These are phyloP conservation scores for Zapus hudsonius DNA, from an alignment of 2,113 vertebrate species.

Conservation along the genomic window DNA sequence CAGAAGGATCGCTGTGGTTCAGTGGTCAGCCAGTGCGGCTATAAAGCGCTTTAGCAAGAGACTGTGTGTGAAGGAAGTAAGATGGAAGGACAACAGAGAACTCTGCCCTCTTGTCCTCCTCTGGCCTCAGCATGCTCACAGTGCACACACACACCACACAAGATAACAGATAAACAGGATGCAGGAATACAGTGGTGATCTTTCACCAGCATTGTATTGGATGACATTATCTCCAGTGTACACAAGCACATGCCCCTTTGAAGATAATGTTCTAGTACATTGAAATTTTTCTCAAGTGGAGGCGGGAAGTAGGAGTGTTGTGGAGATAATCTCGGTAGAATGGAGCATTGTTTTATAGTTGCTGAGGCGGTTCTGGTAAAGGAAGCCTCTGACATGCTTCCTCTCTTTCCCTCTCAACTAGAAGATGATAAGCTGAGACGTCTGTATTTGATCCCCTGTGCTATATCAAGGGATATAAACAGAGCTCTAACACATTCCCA, in stretches of 20 bases:
- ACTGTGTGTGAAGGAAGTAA: neutral
- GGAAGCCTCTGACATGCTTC: conserved; percentile 41
- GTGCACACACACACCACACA: neutral
- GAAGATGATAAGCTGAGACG: conserved; percentile 43
- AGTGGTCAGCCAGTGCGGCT: too few species aligned
- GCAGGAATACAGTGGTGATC: conserved; percentile 24
- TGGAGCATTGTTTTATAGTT: conserved; percentile 57
- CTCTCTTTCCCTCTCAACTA: conserved; percentile 31
- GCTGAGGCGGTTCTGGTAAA: conserved; percentile 63
- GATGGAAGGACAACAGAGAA: neutral
- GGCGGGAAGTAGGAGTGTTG: conserved; percentile 69
- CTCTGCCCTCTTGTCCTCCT: neutral
- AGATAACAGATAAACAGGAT: neutral
- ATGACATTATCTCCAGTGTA: conserved; percentile 40
- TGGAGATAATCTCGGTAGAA: conserved; percentile 52
- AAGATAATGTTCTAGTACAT: conserved; percentile 27
- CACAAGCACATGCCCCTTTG: conserved; percentile 54
- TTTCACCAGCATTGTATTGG: neutral
- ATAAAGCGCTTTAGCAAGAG: neutral
- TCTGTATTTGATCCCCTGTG: conserved; percentile 44
- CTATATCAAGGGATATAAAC: conserved; percentile 50
- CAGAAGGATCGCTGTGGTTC: too few species aligned
- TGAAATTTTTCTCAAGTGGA: conserved; percentile 66
- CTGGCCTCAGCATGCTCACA: too few species aligned
- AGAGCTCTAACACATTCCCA: conserved; percentile 28